These are phyloP conservation scores for Leptopterna dolabrata DNA, from an alignment of 2,888 invertebrate species.

Conservation along the genomic window DNA sequence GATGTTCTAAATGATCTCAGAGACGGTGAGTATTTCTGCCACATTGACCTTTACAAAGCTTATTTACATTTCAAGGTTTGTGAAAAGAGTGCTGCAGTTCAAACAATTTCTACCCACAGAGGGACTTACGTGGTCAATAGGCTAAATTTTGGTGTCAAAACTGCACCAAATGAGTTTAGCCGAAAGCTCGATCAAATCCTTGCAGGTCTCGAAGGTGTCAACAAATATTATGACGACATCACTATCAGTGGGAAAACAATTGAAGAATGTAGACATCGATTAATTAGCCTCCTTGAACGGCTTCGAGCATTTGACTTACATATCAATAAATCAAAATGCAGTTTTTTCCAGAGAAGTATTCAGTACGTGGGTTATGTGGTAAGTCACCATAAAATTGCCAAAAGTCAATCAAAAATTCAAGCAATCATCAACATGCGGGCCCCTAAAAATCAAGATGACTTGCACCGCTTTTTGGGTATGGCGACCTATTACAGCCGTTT, in stretches of 20 bases:
- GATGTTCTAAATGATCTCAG: slow-evolving; percentile 19
- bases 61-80: not conserved
- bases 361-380: slow-evolving; percentile 35
- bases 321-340: not conserved
- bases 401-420: slow-evolving; percentile 17
- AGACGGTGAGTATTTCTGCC: too few relatives aligned
- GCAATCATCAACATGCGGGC: slow-evolving; percentile 28
- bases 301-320: not conserved
- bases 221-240: not conserved
- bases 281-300: not conserved
- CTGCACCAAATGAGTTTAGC: too few relatives aligned
- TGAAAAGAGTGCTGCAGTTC: not conserved
- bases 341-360: slow-evolving; percentile 44
- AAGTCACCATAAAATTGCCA: slow-evolving; percentile 25
- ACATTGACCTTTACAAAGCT: not conserved
- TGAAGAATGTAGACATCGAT: slow-evolving; percentile 51
- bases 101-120: too few relatives aligned
- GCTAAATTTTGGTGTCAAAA: too few relatives aligned
- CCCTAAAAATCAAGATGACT: too few relatives aligned
- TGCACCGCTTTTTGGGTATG: too few relatives aligned
- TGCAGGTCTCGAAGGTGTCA: too few relatives aligned
- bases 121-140: too few relatives aligned
- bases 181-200: not conserved
- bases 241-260: slow-evolving; percentile 57
- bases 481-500: too few relatives aligned